These are phyloP conservation scores for Ptychodera flava DNA, from an alignment of 35 echinoderm and acorn worm genomes.

Conservation along the genomic window DNA sequence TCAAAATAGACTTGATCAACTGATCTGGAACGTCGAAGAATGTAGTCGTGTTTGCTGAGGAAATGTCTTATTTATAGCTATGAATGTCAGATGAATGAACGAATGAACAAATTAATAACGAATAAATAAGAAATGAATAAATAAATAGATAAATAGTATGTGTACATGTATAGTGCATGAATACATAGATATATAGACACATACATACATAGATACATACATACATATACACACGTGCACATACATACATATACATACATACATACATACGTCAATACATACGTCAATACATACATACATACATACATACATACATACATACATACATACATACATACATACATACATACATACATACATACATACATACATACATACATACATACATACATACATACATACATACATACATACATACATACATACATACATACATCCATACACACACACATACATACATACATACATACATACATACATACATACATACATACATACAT, in stretches of 20 bases:
- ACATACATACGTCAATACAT: not conserved
- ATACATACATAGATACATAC: not conserved
- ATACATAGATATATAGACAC: too few relatives aligned
- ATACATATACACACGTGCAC: not conserved
- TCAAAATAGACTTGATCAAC: too few relatives aligned
- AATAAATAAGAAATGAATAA: not conserved
- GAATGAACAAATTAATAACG: not conserved
- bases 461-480: not conserved
- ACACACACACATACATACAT: not conserved
- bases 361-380: not conserved
- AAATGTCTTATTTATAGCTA: not conserved
- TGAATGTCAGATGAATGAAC: not conserved
- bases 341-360: slow-evolving; percentile 2
- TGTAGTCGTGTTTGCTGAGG: too few relatives aligned
- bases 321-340: not conserved
- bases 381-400: not conserved
- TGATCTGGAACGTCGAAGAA: too few relatives aligned
- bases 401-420: not conserved
- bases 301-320: not conserved
- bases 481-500: not conserved
- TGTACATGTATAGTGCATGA: too few relatives aligned
- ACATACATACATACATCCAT: not conserved
- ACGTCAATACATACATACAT: not conserved
- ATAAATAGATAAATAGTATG: too few relatives aligned
- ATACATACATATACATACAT: not conserved